Conservation (phyloP, 2,888 invertebrate genomes). For the Chloromyia formosa region DNA sequence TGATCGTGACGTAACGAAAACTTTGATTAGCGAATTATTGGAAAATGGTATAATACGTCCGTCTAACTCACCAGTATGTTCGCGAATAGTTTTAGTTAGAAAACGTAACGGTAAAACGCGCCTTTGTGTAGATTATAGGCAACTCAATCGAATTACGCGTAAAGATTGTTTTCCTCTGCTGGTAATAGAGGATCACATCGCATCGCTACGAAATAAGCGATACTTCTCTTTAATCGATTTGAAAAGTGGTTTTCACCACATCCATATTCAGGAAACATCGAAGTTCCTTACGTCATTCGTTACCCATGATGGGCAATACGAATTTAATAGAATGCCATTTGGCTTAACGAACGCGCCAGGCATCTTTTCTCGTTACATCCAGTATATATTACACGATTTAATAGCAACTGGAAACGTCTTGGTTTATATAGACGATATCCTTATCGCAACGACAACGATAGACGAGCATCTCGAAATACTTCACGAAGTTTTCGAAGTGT, state of each 20-base stretch:
- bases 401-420: conserved; percentile 52
- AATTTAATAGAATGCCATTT: conserved; percentile 57
- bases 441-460: too few species aligned
- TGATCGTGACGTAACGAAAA: background rate
- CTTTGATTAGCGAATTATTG: background rate
- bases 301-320: conserved; percentile 57
- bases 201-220: conserved; percentile 52
- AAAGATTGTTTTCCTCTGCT: conserved; percentile 58
- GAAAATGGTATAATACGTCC: background rate
- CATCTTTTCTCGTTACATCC: too few species aligned
- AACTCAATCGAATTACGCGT: conserved; percentile 55
- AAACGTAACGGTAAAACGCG: background rate
- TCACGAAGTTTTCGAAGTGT: too few species aligned
- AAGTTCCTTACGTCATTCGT: conserved; percentile 57
- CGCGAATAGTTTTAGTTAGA: background rate
- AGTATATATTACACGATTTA: too few species aligned
- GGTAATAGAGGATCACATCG: conserved; percentile 57
- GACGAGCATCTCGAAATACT: too few species aligned
- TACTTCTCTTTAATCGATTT: conserved; percentile 56
- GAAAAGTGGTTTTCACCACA: conserved; percentile 56
- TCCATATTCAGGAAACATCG: conserved; percentile 55
- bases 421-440: background rate
- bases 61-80: background rate
- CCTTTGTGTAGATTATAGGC: conserved; percentile 49
- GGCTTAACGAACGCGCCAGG: too few species aligned